Conservation (phyloP, 2,797 vertebrate genomes). For the Oceanodroma leucorhoa region DNA sequence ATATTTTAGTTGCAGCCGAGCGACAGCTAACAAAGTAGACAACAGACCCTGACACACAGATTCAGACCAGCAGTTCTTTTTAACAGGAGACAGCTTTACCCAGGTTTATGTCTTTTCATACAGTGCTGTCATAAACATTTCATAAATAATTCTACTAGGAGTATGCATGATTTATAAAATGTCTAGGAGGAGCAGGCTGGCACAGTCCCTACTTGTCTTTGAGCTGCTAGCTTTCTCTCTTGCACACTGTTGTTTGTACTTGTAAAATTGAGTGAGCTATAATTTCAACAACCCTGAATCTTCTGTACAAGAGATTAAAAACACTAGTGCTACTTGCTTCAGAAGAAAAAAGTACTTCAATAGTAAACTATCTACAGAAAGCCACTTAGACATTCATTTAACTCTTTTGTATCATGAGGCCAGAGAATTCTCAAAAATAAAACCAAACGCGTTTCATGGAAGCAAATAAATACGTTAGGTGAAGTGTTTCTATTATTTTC, state of each 20-base stretch:
- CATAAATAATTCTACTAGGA: constrained; percentile 52
- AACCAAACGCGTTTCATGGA: not conserved
- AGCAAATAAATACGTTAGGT: not conserved
- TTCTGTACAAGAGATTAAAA: constrained; percentile 17
- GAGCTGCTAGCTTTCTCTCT: not conserved
- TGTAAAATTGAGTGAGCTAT: constrained; percentile 42
- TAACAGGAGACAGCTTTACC: constrained; percentile 3
- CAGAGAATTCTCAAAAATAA: not conserved
- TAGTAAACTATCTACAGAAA: not conserved
- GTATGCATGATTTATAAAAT: constrained; percentile 55
- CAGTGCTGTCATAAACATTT: constrained; percentile 50
- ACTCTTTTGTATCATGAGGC: not conserved
- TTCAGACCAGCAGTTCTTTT: constrained; percentile 15
- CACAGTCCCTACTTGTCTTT: not conserved
- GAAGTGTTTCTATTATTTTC: not conserved
- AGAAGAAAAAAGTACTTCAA: not conserved
- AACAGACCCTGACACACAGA: not conserved
- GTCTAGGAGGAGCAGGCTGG: constrained; percentile 23
- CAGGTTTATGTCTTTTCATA: constrained; percentile 32
- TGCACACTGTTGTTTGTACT: constrained; percentile 15
- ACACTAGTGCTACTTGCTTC: not conserved
- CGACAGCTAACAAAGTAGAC: constrained; percentile 30
- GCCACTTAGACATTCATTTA: not conserved
- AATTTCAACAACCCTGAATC: constrained; percentile 45
- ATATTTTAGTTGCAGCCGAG: not conserved